phyloP scores from a whole-genome alignment of 64 coral and sea anemone species.

The Stichodactyla mertensii region DNA sequence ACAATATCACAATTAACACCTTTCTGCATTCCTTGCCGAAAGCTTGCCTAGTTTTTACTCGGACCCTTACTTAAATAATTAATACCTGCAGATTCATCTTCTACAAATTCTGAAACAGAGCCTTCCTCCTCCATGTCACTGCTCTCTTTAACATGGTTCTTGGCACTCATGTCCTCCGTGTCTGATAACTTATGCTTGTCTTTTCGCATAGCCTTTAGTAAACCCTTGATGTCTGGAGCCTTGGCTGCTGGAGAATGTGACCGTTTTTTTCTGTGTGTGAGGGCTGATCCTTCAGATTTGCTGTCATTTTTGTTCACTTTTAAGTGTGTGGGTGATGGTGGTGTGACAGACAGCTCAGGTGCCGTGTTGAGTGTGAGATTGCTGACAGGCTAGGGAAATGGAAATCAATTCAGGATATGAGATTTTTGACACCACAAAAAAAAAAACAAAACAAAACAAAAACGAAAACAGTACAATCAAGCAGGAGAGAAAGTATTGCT shows the following conservation, averaged over 20 bases:
- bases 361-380: background rate
- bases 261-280: background rate
- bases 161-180: background rate
- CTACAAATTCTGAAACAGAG: conserved; percentile 55
- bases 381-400: conserved; percentile 2
- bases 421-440: background rate
- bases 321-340: conserved; percentile 48
- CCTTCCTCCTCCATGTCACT: conserved; percentile 70
- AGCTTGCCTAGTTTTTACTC: too few relatives aligned
- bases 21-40: too few relatives aligned
- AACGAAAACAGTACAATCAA: too few relatives aligned
- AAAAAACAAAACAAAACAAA: background rate
- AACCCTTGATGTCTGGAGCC: background rate
- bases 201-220: conserved; percentile 1
- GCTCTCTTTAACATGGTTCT: conserved; percentile 40
- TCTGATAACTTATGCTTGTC: conserved; percentile 10
- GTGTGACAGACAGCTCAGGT: conserved; percentile 57
- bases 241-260: background rate
- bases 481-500: too few relatives aligned
- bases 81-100: conserved; percentile 20
- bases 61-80: background rate
- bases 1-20: too few relatives aligned
- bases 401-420: background rate
- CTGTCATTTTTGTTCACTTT: background rate
- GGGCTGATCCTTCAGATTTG: background rate